Base-by-base conservation (phyloP, 1,140 invertebrate genomes). In the Apis mellifera region DNA sequence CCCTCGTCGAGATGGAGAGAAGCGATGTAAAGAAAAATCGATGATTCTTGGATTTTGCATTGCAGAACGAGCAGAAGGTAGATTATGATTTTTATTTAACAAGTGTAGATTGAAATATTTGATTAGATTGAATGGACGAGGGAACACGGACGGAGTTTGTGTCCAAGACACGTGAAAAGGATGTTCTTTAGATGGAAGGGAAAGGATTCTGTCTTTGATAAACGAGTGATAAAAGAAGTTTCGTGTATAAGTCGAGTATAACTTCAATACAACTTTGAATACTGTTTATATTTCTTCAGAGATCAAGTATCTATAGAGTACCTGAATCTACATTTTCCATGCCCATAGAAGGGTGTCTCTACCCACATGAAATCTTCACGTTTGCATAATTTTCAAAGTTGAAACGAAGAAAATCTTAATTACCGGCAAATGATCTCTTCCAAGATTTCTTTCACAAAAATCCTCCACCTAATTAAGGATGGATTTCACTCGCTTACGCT, bases 401-500 rank as follows among this genome's bases (percentile, higher is more conserved):
- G n/a, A 32, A 50, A 65, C 32, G 3, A 48, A 48, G 65, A 15
- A 69, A n/a, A 69, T 1, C 32, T 60, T 59, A 73, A 73, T 73
- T 73, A 48, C 26, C 54, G 60, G 21, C 55, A 23, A 66, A 66
- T 54, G 4, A 4, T 62, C 42, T 23, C 55, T 9, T 17, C 9
- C 23, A 12, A 71, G 50, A 71, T 5, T 59, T 54, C 9, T 7
- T 21, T 60, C 12, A 52, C 19, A 52, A 54, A 65, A 32, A 54
- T 76, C 23, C 23, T 54, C 12, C 32, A 60, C 21, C 32, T n/a
- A 60, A 74, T 62, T 62, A 62, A 62, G 21, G 23, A 13, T 13
- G 17, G n/a, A 69, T 60, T 57, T 74, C 42, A 74, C 71, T 57
- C 60, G 60, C 57, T 76, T 77, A 68, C 52, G 32, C 15, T 50